phyloP scores from a whole-genome alignment of 2,797 vertebrate genomes.

The Huso huso region DNA sequence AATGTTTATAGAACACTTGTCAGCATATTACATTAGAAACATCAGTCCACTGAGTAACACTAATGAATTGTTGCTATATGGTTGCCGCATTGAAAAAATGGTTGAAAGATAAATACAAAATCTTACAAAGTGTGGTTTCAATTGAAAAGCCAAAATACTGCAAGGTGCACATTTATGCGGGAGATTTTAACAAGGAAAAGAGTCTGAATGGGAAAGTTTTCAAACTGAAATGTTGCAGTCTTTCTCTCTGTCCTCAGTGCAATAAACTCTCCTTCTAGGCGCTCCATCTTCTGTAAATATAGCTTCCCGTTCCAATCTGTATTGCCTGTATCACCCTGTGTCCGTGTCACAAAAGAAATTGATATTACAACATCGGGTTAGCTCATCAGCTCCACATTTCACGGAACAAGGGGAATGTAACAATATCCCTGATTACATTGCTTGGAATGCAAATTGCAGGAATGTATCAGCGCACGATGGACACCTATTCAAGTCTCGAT shows the following conservation, averaged over 20 bases:
- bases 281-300: conserved; percentile 20
- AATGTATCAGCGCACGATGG: conserved; percentile 46
- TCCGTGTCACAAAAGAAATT: conserved; percentile 38
- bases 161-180: too few species aligned
- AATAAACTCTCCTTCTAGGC: conserved; percentile 37
- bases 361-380: conserved; percentile 33
- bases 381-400: conserved; percentile 26
- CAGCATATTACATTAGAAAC: too few species aligned
- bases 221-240: too few species aligned
- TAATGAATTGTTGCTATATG: too few species aligned
- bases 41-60: too few species aligned
- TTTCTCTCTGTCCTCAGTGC: conserved; percentile 13
- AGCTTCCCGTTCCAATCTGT: conserved; percentile 49
- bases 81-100: too few species aligned
- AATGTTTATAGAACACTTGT: too few species aligned
- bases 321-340: conserved; percentile 64
- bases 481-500: conserved; percentile 33
- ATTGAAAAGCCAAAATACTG: too few species aligned
- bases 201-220: too few species aligned
- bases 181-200: too few species aligned
- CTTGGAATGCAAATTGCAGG: conserved; percentile 37
- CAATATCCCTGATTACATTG: conserved; percentile 32
- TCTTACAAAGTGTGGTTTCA: too few species aligned
- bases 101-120: too few species aligned
- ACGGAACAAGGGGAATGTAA: conserved; percentile 19